phyloP scores from a whole-genome alignment of 1,140 invertebrate species.

The Forficula auricularia region DNA sequence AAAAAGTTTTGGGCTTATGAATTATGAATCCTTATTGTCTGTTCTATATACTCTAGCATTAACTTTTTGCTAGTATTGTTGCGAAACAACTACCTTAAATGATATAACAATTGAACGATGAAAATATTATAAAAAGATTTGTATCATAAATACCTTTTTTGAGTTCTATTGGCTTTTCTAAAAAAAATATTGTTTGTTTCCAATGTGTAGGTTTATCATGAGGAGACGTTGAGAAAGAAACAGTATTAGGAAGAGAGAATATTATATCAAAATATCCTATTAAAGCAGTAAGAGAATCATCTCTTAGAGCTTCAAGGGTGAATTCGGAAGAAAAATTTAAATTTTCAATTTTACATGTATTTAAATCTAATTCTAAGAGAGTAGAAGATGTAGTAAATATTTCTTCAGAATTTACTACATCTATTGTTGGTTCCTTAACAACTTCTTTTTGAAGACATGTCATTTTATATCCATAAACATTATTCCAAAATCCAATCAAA shows the following conservation, averaged over 20 bases:
- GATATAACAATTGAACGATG: background rate
- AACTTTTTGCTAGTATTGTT: no score
- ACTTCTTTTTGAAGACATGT: conserved; percentile 78
- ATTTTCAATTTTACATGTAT: conserved; percentile 61
- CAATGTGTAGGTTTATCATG: conserved; percentile 70
- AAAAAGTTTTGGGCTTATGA: no score
- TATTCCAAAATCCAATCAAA: conserved; percentile 75
- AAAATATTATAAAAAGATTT: background rate
- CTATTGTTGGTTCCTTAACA: conserved; percentile 74
- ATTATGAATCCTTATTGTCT: no score
- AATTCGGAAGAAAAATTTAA: conserved; percentile 68
- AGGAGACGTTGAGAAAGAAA: conserved; percentile 59
- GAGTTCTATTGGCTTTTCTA: conserved; percentile 51
- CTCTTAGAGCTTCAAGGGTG: conserved; percentile 44
- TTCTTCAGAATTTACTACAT: conserved; percentile 56
- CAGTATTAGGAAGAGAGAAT: conserved; percentile 52
- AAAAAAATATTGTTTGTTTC: conserved; percentile 93
- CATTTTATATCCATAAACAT: conserved; percentile 97
- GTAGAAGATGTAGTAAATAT: conserved; percentile 54
- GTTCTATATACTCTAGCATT: no score
- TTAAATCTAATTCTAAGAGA: conserved; percentile 58
- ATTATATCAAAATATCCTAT: conserved; percentile 87
- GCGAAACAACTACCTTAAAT: no score
- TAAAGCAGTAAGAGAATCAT: conserved; percentile 67
- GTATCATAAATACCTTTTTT: conserved; percentile 38